Percentiles rank a stretch among this genome's conserved stretches.
Evolutionary conservation across 2,113 vertebrate genomes (phyloP).

Genomic region (Rhinopomastus cyanomelas): DNA sequence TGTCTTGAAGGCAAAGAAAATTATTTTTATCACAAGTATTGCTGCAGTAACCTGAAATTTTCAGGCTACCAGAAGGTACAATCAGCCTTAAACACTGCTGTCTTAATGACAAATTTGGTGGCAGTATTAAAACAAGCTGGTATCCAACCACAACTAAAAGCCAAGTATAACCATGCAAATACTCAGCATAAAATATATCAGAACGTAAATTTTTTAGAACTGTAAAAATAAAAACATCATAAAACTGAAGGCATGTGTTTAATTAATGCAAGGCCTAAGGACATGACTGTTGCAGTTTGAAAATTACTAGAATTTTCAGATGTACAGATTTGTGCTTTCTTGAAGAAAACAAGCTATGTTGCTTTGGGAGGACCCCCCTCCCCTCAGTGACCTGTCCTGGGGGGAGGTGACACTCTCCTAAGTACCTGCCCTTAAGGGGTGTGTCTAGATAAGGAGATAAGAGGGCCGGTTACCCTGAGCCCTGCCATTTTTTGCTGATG

Average conservation of each 20-base stretch:
- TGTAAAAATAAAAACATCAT: not conserved
- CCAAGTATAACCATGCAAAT: not conserved
- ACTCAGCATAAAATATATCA: not conserved
- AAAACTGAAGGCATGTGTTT: not conserved
- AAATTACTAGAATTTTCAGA: too few relatives aligned
- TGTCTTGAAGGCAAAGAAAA: not conserved
- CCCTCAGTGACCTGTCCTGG: too few relatives aligned
- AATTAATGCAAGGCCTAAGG: not conserved
- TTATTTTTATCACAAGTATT: not conserved
- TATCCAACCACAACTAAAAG: not conserved
- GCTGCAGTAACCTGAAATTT: not conserved
- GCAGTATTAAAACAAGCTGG: not conserved
- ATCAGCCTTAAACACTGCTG: not conserved
- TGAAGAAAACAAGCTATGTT: too few relatives aligned
- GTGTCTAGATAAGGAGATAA: too few relatives aligned
- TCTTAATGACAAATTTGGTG: not conserved
- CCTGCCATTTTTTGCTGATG: too few relatives aligned
- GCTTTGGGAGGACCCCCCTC: too few relatives aligned
- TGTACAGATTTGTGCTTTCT: too few relatives aligned
- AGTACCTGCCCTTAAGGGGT: too few relatives aligned
- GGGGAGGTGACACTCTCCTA: too few relatives aligned
- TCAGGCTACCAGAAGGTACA: not conserved
- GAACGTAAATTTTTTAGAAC: not conserved
- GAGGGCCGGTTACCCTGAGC: too few relatives aligned
- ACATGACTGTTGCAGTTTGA: too few relatives aligned